A percentile compares a stretch with the other conserved stretches of the same genome.
phyloP scores from a whole-genome alignment of 2,888 invertebrate genomes.

The Physocephala rufipes region DNA sequence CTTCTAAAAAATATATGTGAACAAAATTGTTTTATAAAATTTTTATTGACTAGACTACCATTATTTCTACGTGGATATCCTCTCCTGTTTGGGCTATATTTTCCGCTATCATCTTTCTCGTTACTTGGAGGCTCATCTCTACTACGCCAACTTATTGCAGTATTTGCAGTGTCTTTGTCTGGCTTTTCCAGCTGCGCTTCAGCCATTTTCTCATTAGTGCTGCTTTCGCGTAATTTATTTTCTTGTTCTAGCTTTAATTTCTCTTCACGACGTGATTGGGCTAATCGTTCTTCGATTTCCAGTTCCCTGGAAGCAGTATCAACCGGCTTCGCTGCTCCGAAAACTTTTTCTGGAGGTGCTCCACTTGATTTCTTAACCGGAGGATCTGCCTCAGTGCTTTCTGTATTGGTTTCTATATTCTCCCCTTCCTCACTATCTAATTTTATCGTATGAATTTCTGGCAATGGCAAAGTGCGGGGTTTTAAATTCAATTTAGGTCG shows the following conservation, averaged over 20 bases:
- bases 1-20: slow-evolving; percentile 44
- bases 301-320: slow-evolving; percentile 90
- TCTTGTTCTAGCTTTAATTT: slow-evolving; percentile 51
- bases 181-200: slow-evolving; percentile 58
- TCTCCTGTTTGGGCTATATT: slow-evolving; percentile 49
- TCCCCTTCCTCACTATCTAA: slow-evolving; percentile 54
- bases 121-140: slow-evolving; percentile 48
- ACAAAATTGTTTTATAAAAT: slow-evolving; percentile 7
- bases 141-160: slow-evolving; percentile 59
- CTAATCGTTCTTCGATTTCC: slow-evolving; percentile 89
- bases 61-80: slow-evolving; percentile 2
- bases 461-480: slow-evolving; percentile 80
- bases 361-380: slow-evolving; percentile 60
- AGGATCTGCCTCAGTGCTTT: slow-evolving; percentile 41
- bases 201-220: slow-evolving; percentile 51
- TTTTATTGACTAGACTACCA: slow-evolving; percentile 12
- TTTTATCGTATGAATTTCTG: slow-evolving; percentile 67
- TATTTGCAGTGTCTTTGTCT: slow-evolving; percentile 58
- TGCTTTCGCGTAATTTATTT: slow-evolving; percentile 30
- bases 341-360: slow-evolving; percentile 78
- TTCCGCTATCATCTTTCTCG: slow-evolving; percentile 48
- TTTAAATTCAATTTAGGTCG: slow-evolving; percentile 82
- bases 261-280: slow-evolving; percentile 68
- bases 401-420: slow-evolving; percentile 31
- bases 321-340: slow-evolving; percentile 95